Base-by-base conservation (phyloP, 2,797 vertebrate genomes). In the Halcyon leucocephala region DNA sequence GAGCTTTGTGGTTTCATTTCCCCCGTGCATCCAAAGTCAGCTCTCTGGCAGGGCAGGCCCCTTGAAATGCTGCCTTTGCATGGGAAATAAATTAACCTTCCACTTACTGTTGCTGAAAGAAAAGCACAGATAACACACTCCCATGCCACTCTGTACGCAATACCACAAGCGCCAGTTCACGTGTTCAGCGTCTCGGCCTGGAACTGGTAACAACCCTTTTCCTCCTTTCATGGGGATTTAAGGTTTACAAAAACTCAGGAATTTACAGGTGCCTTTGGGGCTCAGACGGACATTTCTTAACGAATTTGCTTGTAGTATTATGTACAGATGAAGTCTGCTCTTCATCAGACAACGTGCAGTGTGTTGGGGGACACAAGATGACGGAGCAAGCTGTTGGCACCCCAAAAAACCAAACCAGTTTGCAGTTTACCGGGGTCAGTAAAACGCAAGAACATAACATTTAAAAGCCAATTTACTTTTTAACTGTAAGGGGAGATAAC, bases 61-160 rank as follows among this genome's bases (percentile, higher is more conserved):
- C 85, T 82, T 62, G 70, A 90, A 94, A 93, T 57, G 90, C 92
- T 93, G 88, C 55, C 96, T 96, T 92, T 73, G 77, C 52, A 82
- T 10, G 44, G 1, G 3, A 88, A 93, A 94, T 65, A 79, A 86
- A 86, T 67, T 65, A 55, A 79, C 66, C 65, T 95, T 31, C 87
- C 58, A 76, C 76, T 94, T 71, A 28, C 42, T 69, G 28, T 58
- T 85, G 58, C 48, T 88, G 60, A 64, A 79, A 92, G 49, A 81
- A 64, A 4, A 83, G 5, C 58, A 46, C 17, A 94, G 46, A 15
- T 6, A 65, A 76, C 42, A 52, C 0, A 3, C 58, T 62, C 96
- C 66, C 96, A 82, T 82, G 91, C 91, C 91, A 37, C 87, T 51
- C 80, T 57, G 60, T 10, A 79, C 3, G 0, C 74, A 90, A 64